Evolutionary conservation across 2,113 vertebrate genomes (phyloP).

Genomic region (Ifrita kowaldi): DNA sequence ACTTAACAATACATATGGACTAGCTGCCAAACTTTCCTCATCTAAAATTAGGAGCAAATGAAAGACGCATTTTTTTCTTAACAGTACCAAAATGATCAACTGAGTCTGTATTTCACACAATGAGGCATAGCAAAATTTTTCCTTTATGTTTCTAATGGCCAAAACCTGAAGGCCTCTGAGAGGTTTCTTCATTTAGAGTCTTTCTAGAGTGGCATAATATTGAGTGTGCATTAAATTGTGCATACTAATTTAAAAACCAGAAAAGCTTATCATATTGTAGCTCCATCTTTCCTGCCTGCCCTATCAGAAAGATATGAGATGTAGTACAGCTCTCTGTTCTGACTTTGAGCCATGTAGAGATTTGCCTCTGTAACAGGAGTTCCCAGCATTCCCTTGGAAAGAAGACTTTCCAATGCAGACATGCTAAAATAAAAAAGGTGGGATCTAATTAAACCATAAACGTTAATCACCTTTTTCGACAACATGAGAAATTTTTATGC

Average conservation of each 20-base stretch:
- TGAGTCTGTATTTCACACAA: not conserved
- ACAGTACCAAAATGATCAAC: not conserved
- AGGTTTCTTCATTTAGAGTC: not conserved
- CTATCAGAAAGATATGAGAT: not conserved
- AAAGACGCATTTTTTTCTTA: not conserved
- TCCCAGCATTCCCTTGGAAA: not conserved
- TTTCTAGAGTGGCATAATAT: not conserved
- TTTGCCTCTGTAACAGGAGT: conserved; percentile 1
- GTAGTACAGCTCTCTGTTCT: not conserved
- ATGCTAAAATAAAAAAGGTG: not conserved
- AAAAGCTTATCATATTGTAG: not conserved
- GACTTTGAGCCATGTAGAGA: not conserved
- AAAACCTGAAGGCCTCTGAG: not conserved
- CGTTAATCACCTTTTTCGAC: not conserved
- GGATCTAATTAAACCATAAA: not conserved
- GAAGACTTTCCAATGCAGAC: not conserved
- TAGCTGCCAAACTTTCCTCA: not conserved
- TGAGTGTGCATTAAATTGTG: not conserved
- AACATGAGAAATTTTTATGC: not conserved
- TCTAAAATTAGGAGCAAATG: not conserved
- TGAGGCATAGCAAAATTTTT: not conserved
- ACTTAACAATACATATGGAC: not conserved
- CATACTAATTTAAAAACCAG: not conserved
- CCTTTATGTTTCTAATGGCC: not conserved
- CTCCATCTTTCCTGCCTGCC: not conserved